Base-by-base conservation (phyloP, 1,140 invertebrate species). In the Coenobita brevimanus region DNA sequence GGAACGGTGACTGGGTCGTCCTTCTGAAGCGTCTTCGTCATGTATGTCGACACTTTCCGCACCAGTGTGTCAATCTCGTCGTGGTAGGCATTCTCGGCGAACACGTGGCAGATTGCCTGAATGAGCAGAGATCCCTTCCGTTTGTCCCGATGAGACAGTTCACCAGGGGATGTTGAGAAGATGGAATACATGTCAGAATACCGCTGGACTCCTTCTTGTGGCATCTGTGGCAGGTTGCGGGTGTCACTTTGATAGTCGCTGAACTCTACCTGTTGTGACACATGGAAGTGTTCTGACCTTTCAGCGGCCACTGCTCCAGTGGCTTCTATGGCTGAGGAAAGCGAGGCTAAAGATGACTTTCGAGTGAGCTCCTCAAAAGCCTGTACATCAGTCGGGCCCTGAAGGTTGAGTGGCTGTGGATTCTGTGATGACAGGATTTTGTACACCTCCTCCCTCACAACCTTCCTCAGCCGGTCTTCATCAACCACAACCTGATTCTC, bases 101-200 rank as follows among this genome's bases (percentile, higher is more conserved):
- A 96, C 86, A 95, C 93, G 91, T 95, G 93, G 92, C 96, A 97
- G 71, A 97, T 93, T 80, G 94, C 93, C 91, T 96, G 95, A 79
- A 97, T 95, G 91, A 96, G 96, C 95, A 96, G 96, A 79, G 95
- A 95, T 24, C 96, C 96, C 33, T 91, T 91, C 8, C 91, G 85
- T 0, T 85, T 91, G 92, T 97, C 95, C 64, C 96, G 93, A 91
- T 95, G 94, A 30, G 96, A 94, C 69, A 94, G 93, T 90, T 93
- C 94, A 8, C 95, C 95, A 21, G 94, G 94, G 1, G 95, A 90
- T 6, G 95, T 96, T 33, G 95, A 94, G 92, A 96, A 94, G 50
- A 94, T 94, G 46, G 96, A 93, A 15, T 96, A 91, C 50, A 95
- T 94, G 92, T 96, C 95, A 17, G 93, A 93, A 91, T 93, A 94